phyloP scores from a whole-genome alignment of 2,888 invertebrate species.

The Xanthorhoe spadicearia region DNA sequence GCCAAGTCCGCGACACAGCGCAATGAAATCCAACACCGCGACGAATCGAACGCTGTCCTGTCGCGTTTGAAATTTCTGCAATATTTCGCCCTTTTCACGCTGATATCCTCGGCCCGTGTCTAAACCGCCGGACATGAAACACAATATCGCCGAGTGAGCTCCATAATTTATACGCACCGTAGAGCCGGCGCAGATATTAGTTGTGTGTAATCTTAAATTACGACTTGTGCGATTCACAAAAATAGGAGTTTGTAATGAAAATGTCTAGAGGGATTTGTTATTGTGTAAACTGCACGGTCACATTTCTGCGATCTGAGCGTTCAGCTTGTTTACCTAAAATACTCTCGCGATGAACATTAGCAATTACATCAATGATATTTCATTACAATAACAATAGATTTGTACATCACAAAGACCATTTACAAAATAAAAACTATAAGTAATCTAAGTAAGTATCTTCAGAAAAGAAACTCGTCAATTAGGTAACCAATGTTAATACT shows the following conservation, averaged over 20 bases:
- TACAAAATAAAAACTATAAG: background rate
- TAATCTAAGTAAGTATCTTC: background rate
- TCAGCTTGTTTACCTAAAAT: constrained; percentile 69
- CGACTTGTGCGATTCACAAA: constrained; percentile 43
- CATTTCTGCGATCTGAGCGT: constrained; percentile 55
- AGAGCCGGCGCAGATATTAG: constrained; percentile 66
- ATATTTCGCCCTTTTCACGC: constrained; percentile 84
- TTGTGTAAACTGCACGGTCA: constrained; percentile 32
- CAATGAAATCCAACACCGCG: constrained; percentile 83
- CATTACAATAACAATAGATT: no score
- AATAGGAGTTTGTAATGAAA: constrained; percentile 25
- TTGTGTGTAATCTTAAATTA: constrained; percentile 66
- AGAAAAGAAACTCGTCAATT: no score
- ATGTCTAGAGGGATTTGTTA: constrained; percentile 17
- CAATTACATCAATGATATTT: no score
- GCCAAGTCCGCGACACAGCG: constrained; percentile 67
- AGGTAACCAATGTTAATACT: no score
- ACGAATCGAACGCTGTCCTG: constrained; percentile 83
- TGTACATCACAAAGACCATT: no score
- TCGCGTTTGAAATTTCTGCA: constrained; percentile 83
- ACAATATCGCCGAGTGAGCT: constrained; percentile 79
- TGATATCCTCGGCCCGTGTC: constrained; percentile 81
- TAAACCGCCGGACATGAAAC: constrained; percentile 82
- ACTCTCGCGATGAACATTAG: constrained; percentile 63
- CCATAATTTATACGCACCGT: constrained; percentile 79